Evolutionary conservation across 2,888 invertebrate genomes (phyloP), one percentile per base, ranked within the genome.

Genomic region (Argyresthia goedartella): DNA sequence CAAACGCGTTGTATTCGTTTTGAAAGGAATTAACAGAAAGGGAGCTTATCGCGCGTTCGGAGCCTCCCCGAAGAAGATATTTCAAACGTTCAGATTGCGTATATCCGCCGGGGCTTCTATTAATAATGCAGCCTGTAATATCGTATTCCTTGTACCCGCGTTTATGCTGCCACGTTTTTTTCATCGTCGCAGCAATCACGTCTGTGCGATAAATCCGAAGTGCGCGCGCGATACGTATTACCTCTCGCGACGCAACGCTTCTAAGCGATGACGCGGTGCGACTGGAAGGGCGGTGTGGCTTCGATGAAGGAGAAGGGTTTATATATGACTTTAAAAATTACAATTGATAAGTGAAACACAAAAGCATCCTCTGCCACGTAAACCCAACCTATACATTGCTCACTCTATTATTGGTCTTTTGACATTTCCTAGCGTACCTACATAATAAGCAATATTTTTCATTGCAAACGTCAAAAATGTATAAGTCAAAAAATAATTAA

Each of bases 191-290:
- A 57, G 58, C 60, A 60, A 63, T 67, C 71, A 72, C 73, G 73
- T 63, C 56, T 61, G 58, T 51, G 59, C 68, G 58, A 71, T 73
- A 71, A 69, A 69, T 71, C 68, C 61, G 34, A 56, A 55, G 60
- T 57, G 57, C 59, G 58, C 60, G 25, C 25, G 25, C 25, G 25
- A 25, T 25, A 25, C 25, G 25, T 25, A 25, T 25, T 25, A 25
- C 25, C 25, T 25, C 25, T 25, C 25, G 25, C 25, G 25, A 25
- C 25, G 25, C 25, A 6, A 25, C 25, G 25, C 25, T 2, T 25
- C 25, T 25, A 25, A 2, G 25, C 25, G 2, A 2, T 25, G 25
- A 25, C 25, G 25, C 25, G 2, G 3, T 25, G 25, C 25, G 25
- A 25, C 25, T 25, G 25, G 6, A 25, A 6, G 25, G 25, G 25